A percentile compares a stretch with the other conserved stretches of the same genome.
Evolutionary conservation across 1,140 invertebrate genomes (phyloP).

Genomic region (Papilio aristodemus): DNA sequence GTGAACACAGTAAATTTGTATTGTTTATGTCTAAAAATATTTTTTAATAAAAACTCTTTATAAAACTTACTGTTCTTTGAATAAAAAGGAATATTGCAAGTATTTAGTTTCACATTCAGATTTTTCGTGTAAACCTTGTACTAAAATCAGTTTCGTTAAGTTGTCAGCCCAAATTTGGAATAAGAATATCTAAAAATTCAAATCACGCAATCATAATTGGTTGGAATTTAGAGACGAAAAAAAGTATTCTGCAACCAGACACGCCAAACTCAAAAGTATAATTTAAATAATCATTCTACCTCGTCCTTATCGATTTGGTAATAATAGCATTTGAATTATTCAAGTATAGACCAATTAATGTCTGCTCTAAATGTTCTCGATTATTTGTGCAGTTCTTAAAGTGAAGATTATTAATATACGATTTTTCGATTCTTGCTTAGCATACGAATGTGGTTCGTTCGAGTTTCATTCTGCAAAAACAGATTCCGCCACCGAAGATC

Average conservation of each 20-base stretch:
- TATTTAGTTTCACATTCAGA: background rate
- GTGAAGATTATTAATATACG: background rate
- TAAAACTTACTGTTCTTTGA: too few relatives aligned
- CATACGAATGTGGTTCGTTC: constrained; percentile 22
- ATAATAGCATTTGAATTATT: constrained; percentile 59
- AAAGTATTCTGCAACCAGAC: constrained; percentile 62
- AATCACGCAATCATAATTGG: constrained; percentile 70
- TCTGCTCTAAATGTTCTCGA: constrained; percentile 35
- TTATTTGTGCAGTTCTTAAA: background rate
- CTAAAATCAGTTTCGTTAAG: background rate
- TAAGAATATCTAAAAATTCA: constrained; percentile 50
- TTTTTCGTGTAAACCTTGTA: background rate
- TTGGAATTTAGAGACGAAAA: constrained; percentile 65
- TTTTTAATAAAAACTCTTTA: too few relatives aligned
- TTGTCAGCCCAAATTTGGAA: background rate
- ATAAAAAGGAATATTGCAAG: too few relatives aligned
- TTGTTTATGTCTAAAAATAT: too few relatives aligned
- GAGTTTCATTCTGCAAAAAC: constrained; percentile 33
- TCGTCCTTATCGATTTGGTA: constrained; percentile 55
- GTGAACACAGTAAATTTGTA: too few relatives aligned
- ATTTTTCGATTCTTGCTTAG: constrained; percentile 2
- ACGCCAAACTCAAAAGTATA: constrained; percentile 59
- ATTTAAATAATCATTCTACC: constrained; percentile 70
- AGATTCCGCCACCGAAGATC: constrained; percentile 47
- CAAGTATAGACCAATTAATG: constrained; percentile 31